Percentiles rank a stretch among this genome's conserved stretches.
phyloP scores from a whole-genome alignment of 2,113 vertebrate genomes.

The Cyrtonyx montezumae region DNA sequence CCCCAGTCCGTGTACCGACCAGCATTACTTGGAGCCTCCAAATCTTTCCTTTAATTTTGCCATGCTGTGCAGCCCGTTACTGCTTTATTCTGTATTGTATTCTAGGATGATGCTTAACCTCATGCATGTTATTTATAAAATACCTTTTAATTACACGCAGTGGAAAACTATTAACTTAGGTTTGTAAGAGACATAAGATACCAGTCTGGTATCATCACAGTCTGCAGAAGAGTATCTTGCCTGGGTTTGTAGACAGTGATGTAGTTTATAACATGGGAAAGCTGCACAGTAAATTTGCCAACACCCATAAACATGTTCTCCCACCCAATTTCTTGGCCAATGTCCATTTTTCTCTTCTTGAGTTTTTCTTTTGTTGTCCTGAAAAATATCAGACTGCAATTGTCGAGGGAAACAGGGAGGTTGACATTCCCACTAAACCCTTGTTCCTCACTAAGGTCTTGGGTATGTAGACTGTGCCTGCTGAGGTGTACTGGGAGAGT shows the following conservation, averaged over 20 bases:
- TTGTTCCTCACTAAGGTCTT: not conserved
- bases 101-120: not conserved
- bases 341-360: not conserved
- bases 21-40: not conserved
- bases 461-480: not conserved
- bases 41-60: constrained; percentile 10
- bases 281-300: constrained; percentile 2
- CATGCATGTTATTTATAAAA: not conserved
- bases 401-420: not conserved
- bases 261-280: not conserved
- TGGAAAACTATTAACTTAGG: not conserved
- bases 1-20: not conserved
- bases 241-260: not conserved
- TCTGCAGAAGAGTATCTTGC: not conserved
- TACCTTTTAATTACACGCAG: not conserved
- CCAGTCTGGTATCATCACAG: not conserved
- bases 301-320: not conserved
- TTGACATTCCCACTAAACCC: not conserved
- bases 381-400: not conserved
- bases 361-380: constrained; percentile 30
- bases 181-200: not conserved
- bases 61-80: not conserved
- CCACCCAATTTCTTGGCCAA: not conserved
- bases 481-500: not conserved
- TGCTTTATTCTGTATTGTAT: not conserved